phyloP scores from a whole-genome alignment of 1,140 invertebrate species.

The Conus betulinus region DNA sequence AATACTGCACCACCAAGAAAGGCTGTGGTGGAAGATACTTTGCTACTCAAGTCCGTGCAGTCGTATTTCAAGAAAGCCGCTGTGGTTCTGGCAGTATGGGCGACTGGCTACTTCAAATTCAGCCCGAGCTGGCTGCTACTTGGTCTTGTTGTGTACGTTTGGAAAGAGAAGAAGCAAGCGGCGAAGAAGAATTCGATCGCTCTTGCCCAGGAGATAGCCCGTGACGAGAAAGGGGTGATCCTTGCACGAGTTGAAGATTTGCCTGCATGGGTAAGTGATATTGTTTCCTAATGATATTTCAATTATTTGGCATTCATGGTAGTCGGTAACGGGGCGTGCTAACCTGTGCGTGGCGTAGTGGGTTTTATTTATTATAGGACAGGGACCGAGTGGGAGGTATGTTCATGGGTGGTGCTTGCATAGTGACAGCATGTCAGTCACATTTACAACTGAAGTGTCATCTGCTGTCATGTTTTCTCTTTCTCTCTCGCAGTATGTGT shows the following conservation, averaged over 20 bases:
- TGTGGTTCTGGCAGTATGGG: constrained; percentile 78
- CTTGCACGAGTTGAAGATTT: constrained; percentile 89
- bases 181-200: constrained; percentile 85
- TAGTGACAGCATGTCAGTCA: too few relatives aligned
- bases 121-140: constrained; percentile 91
- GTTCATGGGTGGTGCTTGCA: too few relatives aligned
- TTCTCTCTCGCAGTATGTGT: too few relatives aligned
- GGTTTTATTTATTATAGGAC: too few relatives aligned
- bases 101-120: constrained; percentile 90
- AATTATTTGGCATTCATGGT: too few relatives aligned
- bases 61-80: constrained; percentile 68
- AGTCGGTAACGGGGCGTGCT: too few relatives aligned
- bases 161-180: constrained; percentile 87
- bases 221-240: constrained; percentile 91
- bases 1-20: constrained; percentile 39
- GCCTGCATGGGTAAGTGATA: constrained; percentile 88
- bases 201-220: constrained; percentile 86
- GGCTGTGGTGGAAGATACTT: constrained; percentile 62
- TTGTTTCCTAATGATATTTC: too few relatives aligned
- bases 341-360: too few relatives aligned
- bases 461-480: too few relatives aligned
- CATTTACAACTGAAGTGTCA: too few relatives aligned
- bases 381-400: too few relatives aligned
- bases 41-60: constrained; percentile 57
- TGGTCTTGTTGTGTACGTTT: constrained; percentile 86